These are phyloP conservation scores for Cecidostiba fungosa DNA, from an alignment of 2,888 invertebrate species.

Conservation along the genomic window DNA sequence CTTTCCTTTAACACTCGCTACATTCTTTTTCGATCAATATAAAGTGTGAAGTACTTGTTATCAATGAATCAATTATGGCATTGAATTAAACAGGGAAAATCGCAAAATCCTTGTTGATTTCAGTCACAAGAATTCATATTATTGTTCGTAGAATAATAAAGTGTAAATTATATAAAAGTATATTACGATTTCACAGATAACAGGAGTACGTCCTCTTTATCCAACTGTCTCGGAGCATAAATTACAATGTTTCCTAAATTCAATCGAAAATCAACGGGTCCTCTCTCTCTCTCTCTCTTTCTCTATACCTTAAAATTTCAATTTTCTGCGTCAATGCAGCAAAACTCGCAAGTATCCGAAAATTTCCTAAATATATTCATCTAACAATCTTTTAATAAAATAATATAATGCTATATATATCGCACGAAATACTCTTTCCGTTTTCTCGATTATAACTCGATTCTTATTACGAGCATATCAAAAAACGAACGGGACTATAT, in stretches of 20 bases:
- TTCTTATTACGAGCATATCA: conserved; percentile 29
- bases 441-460: conserved; percentile 3
- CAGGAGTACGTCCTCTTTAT: conserved; percentile 39
- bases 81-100: background rate
- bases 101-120: no score
- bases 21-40: conserved; percentile 10
- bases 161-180: background rate
- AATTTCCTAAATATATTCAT: conserved; percentile 53
- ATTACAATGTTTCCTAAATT: conserved; percentile 50
- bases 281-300: background rate
- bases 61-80: conserved; percentile 14
- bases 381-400: conserved; percentile 58
- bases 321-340: conserved; percentile 13
- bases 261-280: conserved; percentile 48
- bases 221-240: conserved; percentile 30
- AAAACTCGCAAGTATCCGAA: conserved; percentile 41
- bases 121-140: no score
- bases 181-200: conserved; percentile 11
- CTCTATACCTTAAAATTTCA: conserved; percentile 17
- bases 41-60: conserved; percentile 46
- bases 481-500: conserved; percentile 40
- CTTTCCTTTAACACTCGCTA: conserved; percentile 19
- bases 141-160: no score
- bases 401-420: conserved; percentile 43
- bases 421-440: conserved; percentile 16